Evolutionary conservation across 2,888 invertebrate species (phyloP), one percentile per base, ranked within the genome.

Genomic region (Drosophila antonietae): DNA sequence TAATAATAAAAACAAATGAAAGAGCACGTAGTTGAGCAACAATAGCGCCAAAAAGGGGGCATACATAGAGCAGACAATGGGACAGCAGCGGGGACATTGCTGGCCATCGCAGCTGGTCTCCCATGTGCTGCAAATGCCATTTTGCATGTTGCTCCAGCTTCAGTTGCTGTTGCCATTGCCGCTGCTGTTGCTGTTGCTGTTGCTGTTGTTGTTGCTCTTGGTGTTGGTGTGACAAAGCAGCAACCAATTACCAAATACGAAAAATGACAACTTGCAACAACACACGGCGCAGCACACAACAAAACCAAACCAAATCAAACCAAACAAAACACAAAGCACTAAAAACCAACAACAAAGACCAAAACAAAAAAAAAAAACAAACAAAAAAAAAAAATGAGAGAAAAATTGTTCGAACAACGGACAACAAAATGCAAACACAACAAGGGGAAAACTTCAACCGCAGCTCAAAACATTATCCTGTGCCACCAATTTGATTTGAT

Each of bases 1-100:
- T 89, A 89, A 83, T 89, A 83, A 89, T 89, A 89, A 84, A 87
- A 84, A 89, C 89, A 89, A 84, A 84, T 84, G 88, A 84, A 84
- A 84, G 72, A 89, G 87, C 89, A 87, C 88, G 89, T 83, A 83
- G 84, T 83, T 83, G 81, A 70, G 72, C 72, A 75, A 82, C 80
- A 77, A 71, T 83, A 73, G 77, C 53, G 28, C 41, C 65, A 71
- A 70, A 68, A 55, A 41, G 41, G 55, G 53, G 41, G 31, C 14
- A 52, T 15, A 20, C 46, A 7, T 49, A 43, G 60, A 6, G 52
- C 37, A 28, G 55, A 60, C 49, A 41, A 58, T 56, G 52, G 6
- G 31, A 43, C 6, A 20, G 28, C 14, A 14, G 23, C 9, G 35
- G 28, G 43, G 47, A 51, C 39, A 51, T 63, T 46, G 68, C 6